Conservation (phyloP, 2,797 vertebrate species). For the Tarsius wallacei region DNA sequence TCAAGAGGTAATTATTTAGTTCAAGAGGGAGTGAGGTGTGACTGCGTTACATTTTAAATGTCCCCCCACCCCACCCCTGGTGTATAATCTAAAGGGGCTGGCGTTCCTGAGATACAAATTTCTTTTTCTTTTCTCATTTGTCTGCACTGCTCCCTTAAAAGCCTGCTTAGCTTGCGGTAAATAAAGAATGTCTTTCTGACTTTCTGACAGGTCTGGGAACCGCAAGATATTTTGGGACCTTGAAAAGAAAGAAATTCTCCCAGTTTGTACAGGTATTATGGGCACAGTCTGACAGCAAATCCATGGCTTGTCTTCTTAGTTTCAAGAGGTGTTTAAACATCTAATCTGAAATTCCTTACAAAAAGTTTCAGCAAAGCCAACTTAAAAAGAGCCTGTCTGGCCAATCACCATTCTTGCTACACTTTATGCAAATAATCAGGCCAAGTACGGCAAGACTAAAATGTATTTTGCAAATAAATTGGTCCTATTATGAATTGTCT, state of each 20-base stretch:
- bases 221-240: not conserved
- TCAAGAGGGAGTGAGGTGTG: not conserved
- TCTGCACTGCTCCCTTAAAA: not conserved
- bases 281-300: not conserved
- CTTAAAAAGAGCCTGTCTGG: not conserved
- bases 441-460: not conserved
- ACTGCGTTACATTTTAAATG: not conserved
- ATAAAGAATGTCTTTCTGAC: not conserved
- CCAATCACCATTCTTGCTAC: not conserved
- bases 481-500: not conserved
- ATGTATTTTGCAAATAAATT: not conserved
- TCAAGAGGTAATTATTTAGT: not conserved
- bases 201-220: not conserved
- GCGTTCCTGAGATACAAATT: not conserved
- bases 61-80: too few relatives aligned
- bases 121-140: not conserved
- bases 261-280: not conserved
- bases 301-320: not conserved
- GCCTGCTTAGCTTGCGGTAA: not conserved
- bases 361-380: not conserved
- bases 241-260: not conserved
- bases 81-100: not conserved
- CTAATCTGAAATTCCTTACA: not conserved
- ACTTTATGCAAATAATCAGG: not conserved
- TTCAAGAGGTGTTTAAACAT: not conserved